Percentiles rank a stretch among this genome's conserved stretches.
Evolutionary conservation across 2,888 invertebrate species (phyloP).

Genomic region (Hemistola chrysoprasaria): DNA sequence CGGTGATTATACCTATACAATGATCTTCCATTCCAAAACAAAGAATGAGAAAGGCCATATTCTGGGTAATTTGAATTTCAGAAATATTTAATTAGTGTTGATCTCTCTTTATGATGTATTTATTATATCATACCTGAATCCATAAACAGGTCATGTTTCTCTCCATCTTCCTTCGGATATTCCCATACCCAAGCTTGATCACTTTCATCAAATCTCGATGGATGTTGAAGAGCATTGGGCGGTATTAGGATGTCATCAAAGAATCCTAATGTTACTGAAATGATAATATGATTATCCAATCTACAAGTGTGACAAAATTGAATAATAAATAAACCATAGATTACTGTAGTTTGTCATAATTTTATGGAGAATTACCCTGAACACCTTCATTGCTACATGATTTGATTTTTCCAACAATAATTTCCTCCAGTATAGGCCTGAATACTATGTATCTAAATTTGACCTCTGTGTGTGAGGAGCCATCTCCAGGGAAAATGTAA

Average conservation of each 20-base stretch:
- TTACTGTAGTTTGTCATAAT: too few relatives aligned
- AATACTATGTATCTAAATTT: conserved; percentile 97
- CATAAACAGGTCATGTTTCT: conserved; percentile 96
- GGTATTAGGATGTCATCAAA: conserved; percentile 98
- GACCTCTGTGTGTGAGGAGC: conserved; percentile 96
- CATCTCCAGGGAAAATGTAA: conserved; percentile 97
- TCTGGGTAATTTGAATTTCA: too few relatives aligned
- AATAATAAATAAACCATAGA: too few relatives aligned
- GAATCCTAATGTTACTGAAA: conserved; percentile 95
- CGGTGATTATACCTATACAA: too few relatives aligned
- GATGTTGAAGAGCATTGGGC: conserved; percentile 94
- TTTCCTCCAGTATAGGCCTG: conserved; percentile 96
- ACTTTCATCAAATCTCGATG: conserved; percentile 94
- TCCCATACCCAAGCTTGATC: conserved; percentile 99
- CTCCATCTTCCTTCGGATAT: conserved; percentile 91
- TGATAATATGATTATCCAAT: too few relatives aligned
- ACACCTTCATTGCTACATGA: conserved; percentile 96
- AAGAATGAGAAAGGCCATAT: too few relatives aligned
- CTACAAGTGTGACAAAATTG: too few relatives aligned
- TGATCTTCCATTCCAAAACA: too few relatives aligned
- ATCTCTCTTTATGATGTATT: background rate
- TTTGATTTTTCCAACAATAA: conserved; percentile 95
- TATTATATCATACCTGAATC: conserved; percentile 85
- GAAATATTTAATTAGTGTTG: background rate
- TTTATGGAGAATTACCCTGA: conserved; percentile 83